phyloP scores from a whole-genome alignment of 64 coral and sea anemone species.

The Astreopora myriophthalma region DNA sequence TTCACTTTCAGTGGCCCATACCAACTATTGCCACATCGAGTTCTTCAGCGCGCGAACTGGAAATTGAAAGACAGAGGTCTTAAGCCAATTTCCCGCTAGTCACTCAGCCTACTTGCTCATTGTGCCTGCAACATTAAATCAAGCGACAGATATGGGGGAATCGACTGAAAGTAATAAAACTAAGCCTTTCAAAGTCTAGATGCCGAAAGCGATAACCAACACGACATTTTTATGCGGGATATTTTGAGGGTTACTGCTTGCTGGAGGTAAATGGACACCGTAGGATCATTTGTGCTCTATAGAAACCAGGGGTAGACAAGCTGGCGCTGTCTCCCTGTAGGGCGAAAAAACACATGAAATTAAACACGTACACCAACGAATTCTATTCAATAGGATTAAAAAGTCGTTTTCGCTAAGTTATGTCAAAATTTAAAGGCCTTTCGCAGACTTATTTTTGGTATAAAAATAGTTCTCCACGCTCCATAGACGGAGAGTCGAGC shows the following conservation, averaged over 20 bases:
- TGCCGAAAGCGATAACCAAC: not conserved
- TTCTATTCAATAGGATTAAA: not conserved
- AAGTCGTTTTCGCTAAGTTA: not conserved
- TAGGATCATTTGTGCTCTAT: not conserved
- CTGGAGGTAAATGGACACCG: conserved; percentile 36
- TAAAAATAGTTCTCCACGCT: not conserved
- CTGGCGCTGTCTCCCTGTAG: conserved; percentile 79
- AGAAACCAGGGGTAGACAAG: conserved; percentile 32
- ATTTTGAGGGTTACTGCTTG: not conserved
- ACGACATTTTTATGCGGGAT: conserved; percentile 2
- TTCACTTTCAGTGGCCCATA: not conserved
- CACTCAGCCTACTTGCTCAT: not conserved
- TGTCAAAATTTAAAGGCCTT: not conserved
- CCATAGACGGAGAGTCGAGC: conserved; percentile 34
- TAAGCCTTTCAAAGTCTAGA: not conserved
- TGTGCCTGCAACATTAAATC: not conserved
- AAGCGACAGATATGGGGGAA: not conserved
- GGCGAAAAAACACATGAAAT: conserved; percentile 77
- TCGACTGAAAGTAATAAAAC: not conserved
- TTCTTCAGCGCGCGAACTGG: not conserved
- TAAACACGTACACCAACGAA: conserved; percentile 29
- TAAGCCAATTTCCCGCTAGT: not conserved
- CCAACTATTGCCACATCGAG: not conserved
- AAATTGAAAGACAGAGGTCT: not conserved
- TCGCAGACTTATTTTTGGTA: not conserved